Evolutionary conservation across 1,140 invertebrate species (phyloP).

Genomic region (Philaenus spumarius): DNA sequence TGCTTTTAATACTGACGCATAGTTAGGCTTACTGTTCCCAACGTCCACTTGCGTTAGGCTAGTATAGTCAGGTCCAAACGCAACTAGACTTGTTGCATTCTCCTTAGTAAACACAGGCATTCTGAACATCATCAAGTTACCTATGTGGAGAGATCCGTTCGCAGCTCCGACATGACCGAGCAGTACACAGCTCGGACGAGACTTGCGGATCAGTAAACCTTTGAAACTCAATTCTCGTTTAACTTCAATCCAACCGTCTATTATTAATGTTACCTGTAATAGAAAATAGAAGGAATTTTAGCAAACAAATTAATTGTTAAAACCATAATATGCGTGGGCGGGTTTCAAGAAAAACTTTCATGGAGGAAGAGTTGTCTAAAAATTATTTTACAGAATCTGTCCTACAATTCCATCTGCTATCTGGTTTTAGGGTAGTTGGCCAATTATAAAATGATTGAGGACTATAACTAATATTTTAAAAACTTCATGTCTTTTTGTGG

Average conservation of each 20-base stretch:
- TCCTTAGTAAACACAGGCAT: slow-evolving; percentile 42
- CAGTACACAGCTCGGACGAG: slow-evolving; percentile 43
- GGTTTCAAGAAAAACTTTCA: too few species aligned
- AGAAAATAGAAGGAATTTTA: slow-evolving; percentile 1
- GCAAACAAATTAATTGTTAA: neutral
- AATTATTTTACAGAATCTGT: too few species aligned
- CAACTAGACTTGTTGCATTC: slow-evolving; percentile 40
- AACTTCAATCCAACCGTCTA: slow-evolving; percentile 46
- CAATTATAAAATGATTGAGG: too few species aligned
- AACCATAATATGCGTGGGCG: too few species aligned
- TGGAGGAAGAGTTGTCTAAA: too few species aligned
- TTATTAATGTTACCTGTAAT: slow-evolving; percentile 44
- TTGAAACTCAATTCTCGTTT: slow-evolving; percentile 42
- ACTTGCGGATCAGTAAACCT: slow-evolving; percentile 43
- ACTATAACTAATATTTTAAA: too few species aligned
- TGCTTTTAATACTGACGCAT: slow-evolving; percentile 40
- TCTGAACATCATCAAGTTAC: slow-evolving; percentile 47
- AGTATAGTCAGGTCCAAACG: slow-evolving; percentile 46
- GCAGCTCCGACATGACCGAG: slow-evolving; percentile 39
- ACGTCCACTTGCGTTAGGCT: slow-evolving; percentile 45
- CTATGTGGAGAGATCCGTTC: slow-evolving; percentile 44
- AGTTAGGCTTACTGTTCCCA: slow-evolving; percentile 42
- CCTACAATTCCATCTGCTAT: too few species aligned
- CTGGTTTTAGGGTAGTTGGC: too few species aligned
- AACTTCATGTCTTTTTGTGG: too few species aligned